phyloP scores from a whole-genome alignment of 2,888 invertebrate species.

The Saturnia japonica region DNA sequence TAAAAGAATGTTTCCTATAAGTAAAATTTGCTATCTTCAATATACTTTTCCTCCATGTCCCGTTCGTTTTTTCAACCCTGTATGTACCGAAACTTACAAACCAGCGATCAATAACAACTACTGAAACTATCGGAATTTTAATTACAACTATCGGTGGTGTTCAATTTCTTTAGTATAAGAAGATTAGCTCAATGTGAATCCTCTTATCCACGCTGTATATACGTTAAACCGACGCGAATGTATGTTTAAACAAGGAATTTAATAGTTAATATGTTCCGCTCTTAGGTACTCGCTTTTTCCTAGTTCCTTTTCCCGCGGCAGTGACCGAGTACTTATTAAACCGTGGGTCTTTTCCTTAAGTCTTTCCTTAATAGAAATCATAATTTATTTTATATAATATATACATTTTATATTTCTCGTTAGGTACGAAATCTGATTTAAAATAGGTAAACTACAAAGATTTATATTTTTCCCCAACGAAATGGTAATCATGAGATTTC shows the following conservation, averaged over 20 bases:
- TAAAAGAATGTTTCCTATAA: no score
- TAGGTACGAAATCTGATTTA: not conserved
- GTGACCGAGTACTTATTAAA: not conserved
- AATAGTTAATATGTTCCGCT: not conserved
- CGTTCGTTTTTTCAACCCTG: no score
- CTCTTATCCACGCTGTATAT: not conserved
- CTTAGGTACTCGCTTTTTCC: not conserved
- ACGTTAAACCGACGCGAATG: not conserved
- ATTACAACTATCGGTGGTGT: conserved; percentile 16
- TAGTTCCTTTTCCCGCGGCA: not conserved
- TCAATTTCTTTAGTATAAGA: conserved; percentile 17
- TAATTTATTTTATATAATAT: not conserved
- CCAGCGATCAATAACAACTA: not conserved
- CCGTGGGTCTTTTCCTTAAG: not conserved
- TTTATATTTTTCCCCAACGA: conserved; percentile 10
- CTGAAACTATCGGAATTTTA: conserved; percentile 8
- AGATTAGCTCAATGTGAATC: conserved; percentile 15
- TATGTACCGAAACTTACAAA: no score
- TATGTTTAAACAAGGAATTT: not conserved
- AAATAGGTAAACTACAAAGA: conserved; percentile 7
- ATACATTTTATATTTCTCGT: not conserved
- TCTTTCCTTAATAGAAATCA: not conserved
- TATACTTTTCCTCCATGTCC: no score
- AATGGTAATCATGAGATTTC: conserved; percentile 22
- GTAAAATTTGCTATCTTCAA: no score